phyloP scores from a whole-genome alignment of 2,797 vertebrate species.

The Coccyzus lansbergi region DNA sequence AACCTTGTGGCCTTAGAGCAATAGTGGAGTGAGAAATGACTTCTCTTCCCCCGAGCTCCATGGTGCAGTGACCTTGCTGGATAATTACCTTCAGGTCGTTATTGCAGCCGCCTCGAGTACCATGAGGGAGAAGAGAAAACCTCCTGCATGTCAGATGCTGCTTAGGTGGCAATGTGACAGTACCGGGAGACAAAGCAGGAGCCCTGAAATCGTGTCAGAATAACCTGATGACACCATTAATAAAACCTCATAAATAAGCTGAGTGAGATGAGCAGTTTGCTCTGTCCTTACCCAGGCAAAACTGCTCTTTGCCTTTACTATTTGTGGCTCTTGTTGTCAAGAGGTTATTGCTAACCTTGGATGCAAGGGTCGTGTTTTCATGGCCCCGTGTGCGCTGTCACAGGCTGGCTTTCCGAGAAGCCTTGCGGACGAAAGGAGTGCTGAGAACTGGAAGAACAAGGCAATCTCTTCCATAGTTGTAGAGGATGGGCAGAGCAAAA shows the following conservation, averaged over 20 bases:
- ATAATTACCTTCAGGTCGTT: conserved; percentile 28
- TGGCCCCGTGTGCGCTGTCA: accelerated
- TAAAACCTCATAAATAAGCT: not conserved
- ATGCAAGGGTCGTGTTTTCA: accelerated
- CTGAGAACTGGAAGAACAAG: not conserved
- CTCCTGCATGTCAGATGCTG: not conserved
- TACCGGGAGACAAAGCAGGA: not conserved
- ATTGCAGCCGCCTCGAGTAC: not conserved
- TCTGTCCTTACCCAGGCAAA: not conserved
- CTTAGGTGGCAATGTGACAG: not conserved
- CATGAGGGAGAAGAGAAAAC: not conserved
- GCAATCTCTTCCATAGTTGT: not conserved
- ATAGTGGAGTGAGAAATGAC: not conserved
- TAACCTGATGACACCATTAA: not conserved
- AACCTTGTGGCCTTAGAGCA: not conserved
- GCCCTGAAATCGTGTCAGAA: not conserved
- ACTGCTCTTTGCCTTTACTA: accelerated
- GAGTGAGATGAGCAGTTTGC: not conserved
- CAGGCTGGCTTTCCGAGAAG: accelerated
- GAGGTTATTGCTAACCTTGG: not conserved
- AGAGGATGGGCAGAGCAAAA: not conserved
- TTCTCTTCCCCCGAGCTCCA: not conserved
- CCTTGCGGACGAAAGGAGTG: not conserved
- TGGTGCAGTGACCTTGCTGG: conserved; percentile 29
- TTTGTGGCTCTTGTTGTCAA: not conserved